These are phyloP conservation scores for Harpegnathos saltator DNA, from an alignment of 1,140 invertebrate species.

Conservation along the genomic window DNA sequence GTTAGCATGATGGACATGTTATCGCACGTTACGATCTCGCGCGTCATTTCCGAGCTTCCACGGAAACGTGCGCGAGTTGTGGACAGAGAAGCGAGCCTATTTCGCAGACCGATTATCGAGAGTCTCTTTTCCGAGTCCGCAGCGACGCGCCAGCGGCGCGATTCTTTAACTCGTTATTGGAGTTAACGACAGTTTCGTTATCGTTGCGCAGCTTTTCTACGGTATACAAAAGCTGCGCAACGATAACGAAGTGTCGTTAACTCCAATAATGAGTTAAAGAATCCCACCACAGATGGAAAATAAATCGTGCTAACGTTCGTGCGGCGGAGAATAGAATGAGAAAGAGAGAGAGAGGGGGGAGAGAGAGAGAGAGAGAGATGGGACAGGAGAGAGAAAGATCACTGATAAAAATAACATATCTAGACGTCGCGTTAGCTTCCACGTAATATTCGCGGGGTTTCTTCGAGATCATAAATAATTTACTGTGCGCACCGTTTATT, in stretches of 20 bases:
- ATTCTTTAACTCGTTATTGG: too few species aligned
- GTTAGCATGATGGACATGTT: background rate
- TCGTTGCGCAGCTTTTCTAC: too few species aligned
- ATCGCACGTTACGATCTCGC: constrained; percentile 1
- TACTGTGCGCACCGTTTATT: constrained; percentile 8
- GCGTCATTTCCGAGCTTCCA: background rate
- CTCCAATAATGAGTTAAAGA: too few species aligned
- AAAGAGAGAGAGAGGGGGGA: too few species aligned
- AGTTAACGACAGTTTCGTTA: too few species aligned
- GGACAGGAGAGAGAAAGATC: too few species aligned
- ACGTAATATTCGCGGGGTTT: background rate
- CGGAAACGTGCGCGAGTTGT: background rate
- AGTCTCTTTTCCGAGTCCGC: background rate
- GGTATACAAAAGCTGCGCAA: too few species aligned
- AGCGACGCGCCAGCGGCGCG: constrained; percentile 13
- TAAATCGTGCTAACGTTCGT: background rate
- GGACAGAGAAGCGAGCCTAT: background rate
- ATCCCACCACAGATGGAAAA: too few species aligned
- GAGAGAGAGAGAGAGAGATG: too few species aligned
- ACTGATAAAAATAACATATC: constrained; percentile 20
- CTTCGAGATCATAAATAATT: constrained; percentile 42
- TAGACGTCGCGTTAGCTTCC: background rate
- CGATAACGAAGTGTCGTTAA: too few species aligned
- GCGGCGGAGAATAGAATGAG: background rate
- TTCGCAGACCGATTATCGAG: background rate